A percentile compares a stretch with the other conserved stretches of the same genome.
phyloP scores from a whole-genome alignment of 2,888 invertebrate species.

The Tetramorium bicarinatum region DNA sequence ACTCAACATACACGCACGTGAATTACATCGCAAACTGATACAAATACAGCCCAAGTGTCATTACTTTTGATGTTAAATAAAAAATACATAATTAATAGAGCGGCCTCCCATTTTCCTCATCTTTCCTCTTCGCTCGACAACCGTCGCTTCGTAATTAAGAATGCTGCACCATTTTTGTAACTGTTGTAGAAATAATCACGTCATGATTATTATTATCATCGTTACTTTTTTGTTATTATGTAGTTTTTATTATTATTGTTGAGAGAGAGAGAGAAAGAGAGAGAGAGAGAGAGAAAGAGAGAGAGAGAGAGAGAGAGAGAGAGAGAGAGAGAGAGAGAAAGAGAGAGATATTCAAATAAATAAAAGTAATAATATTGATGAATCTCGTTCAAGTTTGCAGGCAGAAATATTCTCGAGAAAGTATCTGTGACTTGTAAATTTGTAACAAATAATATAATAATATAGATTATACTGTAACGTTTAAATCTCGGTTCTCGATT shows the following conservation, averaged over 20 bases:
- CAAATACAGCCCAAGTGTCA: conserved; percentile 86
- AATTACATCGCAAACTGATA: conserved; percentile 67
- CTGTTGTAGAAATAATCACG: background rate
- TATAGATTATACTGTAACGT: conserved; percentile 15
- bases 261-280: background rate
- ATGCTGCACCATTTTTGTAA: background rate
- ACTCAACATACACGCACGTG: conserved; percentile 53
- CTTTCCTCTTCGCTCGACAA: conserved; percentile 46
- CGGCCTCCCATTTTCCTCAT: conserved; percentile 62
- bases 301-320: background rate
- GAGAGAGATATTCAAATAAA: conserved; percentile 5
- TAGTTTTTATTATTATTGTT: conserved; percentile 27
- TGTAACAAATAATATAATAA: conserved; percentile 12
- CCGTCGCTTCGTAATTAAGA: background rate
- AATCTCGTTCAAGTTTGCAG: conserved; percentile 25
- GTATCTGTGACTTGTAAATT: conserved; percentile 26
- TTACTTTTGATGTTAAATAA: conserved; percentile 86
- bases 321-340: background rate
- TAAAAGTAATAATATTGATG: conserved; percentile 9
- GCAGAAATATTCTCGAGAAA: background rate
- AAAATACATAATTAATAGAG: conserved; percentile 85
- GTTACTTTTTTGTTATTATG: conserved; percentile 13
- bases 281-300: no score
- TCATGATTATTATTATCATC: conserved; percentile 14
- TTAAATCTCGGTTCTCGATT: conserved; percentile 27